A percentile compares a stretch with the other conserved stretches of the same genome.
phyloP scores from a whole-genome alignment of 1,140 invertebrate genomes.

The Listronotus oregonensis region DNA sequence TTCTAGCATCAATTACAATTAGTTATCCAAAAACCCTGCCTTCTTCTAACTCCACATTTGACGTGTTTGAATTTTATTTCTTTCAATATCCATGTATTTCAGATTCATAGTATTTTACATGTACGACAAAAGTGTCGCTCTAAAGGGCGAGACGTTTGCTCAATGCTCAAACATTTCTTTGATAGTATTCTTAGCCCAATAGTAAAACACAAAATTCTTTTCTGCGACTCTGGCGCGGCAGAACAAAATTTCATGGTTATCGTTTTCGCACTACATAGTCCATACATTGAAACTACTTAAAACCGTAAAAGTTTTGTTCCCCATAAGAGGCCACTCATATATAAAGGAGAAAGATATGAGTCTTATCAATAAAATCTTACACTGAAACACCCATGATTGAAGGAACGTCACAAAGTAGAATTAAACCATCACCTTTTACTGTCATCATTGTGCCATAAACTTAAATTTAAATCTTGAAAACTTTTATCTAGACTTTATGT shows the following conservation, averaged over 20 bases:
- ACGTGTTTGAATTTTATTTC: conserved; percentile 17
- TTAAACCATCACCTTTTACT: conserved; percentile 24
- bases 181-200: conserved; percentile 15
- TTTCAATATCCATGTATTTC: conserved; percentile 30
- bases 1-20: no score
- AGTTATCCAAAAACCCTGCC: not conserved
- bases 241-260: conserved; percentile 39
- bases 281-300: not conserved
- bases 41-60: not conserved
- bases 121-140: conserved; percentile 21
- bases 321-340: no score
- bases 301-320: no score
- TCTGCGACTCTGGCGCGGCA: conserved; percentile 33
- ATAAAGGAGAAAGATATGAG: conserved; percentile 21
- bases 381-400: conserved; percentile 25
- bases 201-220: conserved; percentile 18
- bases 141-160: conserved; percentile 30
- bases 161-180: conserved; percentile 30
- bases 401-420: not conserved
- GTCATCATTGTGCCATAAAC: conserved; percentile 2
- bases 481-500: no score
- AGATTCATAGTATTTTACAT: conserved; percentile 21
- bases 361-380: conserved; percentile 30
- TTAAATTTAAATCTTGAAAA: not conserved
- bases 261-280: conserved; percentile 34